Evolutionary conservation across 2,797 vertebrate genomes (phyloP).

Genomic region (Microctenopoma stevenorrisi): DNA sequence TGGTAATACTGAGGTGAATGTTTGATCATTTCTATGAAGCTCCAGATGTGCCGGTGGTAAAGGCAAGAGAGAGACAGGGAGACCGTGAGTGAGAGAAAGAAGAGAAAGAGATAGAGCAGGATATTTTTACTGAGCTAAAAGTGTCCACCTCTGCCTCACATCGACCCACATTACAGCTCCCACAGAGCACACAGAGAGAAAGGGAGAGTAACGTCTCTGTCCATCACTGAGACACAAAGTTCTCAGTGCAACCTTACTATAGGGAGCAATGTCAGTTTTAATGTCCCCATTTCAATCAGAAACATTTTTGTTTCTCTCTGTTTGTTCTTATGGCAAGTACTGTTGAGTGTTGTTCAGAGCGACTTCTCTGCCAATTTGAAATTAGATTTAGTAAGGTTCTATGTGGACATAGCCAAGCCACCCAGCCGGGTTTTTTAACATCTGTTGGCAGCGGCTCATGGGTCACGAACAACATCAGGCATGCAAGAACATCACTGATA

Average conservation of each 20-base stretch:
- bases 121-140: slow-evolving; percentile 85
- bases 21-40: slow-evolving; percentile 26
- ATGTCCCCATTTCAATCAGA: slow-evolving; percentile 51
- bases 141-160: slow-evolving; percentile 78
- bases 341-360: not conserved
- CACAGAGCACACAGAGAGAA: slow-evolving; percentile 53
- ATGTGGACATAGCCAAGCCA: slow-evolving; percentile 6
- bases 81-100: slow-evolving; percentile 26
- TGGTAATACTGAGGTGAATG: slow-evolving; percentile 20
- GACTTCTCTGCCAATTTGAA: not conserved
- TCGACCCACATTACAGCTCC: slow-evolving; percentile 81
- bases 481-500: no score
- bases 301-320: slow-evolving; percentile 19
- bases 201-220: slow-evolving; percentile 55
- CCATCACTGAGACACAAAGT: slow-evolving; percentile 59
- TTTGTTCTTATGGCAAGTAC: slow-evolving; percentile 22
- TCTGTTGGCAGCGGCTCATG: slow-evolving; percentile 2
- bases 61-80: slow-evolving; percentile 32
- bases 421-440: slow-evolving; percentile 16
- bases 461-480: not conserved
- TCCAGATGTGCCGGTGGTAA: slow-evolving; percentile 56
- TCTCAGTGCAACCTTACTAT: slow-evolving; percentile 42
- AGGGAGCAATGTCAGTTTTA: slow-evolving; percentile 49
- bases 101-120: slow-evolving; percentile 54
- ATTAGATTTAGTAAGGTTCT: not conserved